phyloP scores from a whole-genome alignment of 2,113 vertebrate genomes.

The Sinocyclocheilus anophthalmus region DNA sequence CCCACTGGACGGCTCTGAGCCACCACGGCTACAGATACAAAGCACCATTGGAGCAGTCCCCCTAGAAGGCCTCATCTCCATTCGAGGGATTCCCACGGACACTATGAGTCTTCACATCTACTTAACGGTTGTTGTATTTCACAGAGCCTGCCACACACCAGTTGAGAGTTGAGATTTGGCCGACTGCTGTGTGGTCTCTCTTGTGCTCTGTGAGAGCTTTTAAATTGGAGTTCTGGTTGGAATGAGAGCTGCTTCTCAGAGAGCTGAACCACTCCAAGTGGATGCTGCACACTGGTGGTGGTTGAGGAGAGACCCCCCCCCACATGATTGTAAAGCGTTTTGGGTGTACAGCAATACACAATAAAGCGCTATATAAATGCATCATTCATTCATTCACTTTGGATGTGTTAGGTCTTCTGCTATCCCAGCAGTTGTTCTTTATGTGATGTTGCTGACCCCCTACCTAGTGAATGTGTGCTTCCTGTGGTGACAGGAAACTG shows the following conservation, averaged over 20 bases:
- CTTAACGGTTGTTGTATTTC: slow-evolving; percentile 22
- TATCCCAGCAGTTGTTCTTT: slow-evolving; percentile 38
- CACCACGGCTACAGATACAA: slow-evolving; percentile 23
- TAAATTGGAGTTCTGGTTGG: slow-evolving; percentile 21
- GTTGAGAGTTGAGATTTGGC: not conserved
- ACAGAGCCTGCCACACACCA: not conserved
- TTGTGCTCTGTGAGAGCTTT: slow-evolving; percentile 15
- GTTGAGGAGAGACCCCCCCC: too few relatives aligned
- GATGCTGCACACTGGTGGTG: too few relatives aligned
- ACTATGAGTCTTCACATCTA: not conserved
- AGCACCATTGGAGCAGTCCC: slow-evolving; percentile 19
- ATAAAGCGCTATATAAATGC: too few relatives aligned
- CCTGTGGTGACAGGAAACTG: slow-evolving; percentile 19
- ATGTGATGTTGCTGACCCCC: slow-evolving; percentile 39
- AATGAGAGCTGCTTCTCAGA: slow-evolving; percentile 24
- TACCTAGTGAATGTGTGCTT: not conserved
- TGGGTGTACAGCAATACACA: too few relatives aligned
- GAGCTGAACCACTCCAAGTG: slow-evolving; percentile 27
- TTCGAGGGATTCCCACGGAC: slow-evolving; percentile 13
- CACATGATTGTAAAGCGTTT: too few relatives aligned
- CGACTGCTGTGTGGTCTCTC: not conserved
- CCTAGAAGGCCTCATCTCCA: slow-evolving; percentile 26
- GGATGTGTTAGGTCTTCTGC: slow-evolving; percentile 18
- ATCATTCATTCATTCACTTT: not conserved
- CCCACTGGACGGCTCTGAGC: slow-evolving; percentile 7